Base-by-base conservation (phyloP, 2,113 vertebrate species). In the Callopanchax toddi region DNA sequence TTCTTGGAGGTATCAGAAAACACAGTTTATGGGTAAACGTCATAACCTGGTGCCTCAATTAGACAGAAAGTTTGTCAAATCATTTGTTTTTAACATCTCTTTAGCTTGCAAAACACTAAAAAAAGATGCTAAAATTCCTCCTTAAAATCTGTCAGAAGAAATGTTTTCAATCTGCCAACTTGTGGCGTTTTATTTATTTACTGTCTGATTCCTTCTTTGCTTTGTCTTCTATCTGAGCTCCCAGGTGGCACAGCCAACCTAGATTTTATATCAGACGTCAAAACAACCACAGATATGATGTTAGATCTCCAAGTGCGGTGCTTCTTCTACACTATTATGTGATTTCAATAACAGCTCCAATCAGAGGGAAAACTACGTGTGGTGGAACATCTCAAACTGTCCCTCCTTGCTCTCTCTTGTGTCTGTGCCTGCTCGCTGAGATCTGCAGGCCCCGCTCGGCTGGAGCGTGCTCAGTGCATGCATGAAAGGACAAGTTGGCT, bases 171-270 rank as follows among this genome's bases (percentile, higher is more conserved):
- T 32, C 29, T 32, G 29, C 29, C 29, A 9, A 32, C 29, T 32
- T 32, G 6, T 32, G 29, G 10, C 10, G 2, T 46, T 23, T 15
- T 48, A 61, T 71, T 45, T 45, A 67, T 70, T 71, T 76, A 58
- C 60, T 73, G 71, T 63, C 67, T 58, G 43, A 82, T 76, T 61
- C 61, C 58, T 76, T 76, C 66, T 81, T 59, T 61, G 66, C 58
- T 67, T 42, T 67, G 58, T 60, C 23, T 3, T 40, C 55, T 62
- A 17, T 16, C 39, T 40, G 7, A 17, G 39, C 11, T 37, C 11
- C 36, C 12, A 32, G 3, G 29, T 32, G 29, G 3, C 12, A 10
- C 16, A 40, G 39, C 39, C 16, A 40, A 40, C 13, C 15, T 40
- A 40, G 16, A 40, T 32, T 32, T 9, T 32, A 12, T 11, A 12